Base-by-base conservation (phyloP, 2,113 vertebrate genomes). In the Cairina moschata region DNA sequence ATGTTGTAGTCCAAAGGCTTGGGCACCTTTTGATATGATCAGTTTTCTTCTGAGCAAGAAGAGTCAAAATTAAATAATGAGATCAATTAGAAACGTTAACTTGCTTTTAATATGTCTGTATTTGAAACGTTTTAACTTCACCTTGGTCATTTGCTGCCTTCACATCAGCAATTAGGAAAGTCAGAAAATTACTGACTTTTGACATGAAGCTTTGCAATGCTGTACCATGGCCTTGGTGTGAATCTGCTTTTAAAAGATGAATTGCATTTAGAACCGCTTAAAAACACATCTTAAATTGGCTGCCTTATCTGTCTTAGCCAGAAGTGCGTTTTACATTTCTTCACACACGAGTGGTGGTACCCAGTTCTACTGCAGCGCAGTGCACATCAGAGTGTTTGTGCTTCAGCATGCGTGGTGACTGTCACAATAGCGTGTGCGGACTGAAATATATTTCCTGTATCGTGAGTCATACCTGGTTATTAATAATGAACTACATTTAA, bases 251-350 rank as follows among this genome's bases (percentile, higher is more conserved):
- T 96, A 92, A 97, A 97, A 94, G 96, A 96, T 75, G 83, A 96
- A 95, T 96, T 93, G 23, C 83, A 92, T 96, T 98, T 96, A 95
- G 69, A 96, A 75, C 86, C 95, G 92, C 96, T 96, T 97, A 91
- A 95, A 95, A 88, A 20, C 2, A 0, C 42, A 23, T 81, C 46
- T 94, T 66, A 97, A 97, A 97, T 95, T 93, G 96, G 72, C 96
- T 97, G 91, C 85, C 98, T 98, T 98, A 98, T 98, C 98, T 98
- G 58, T 80, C 15, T 48, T 86, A 90, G 77, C 95, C 98, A 98
- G 98, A 95, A 97, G 95, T 89, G 55, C 40, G 8, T 95, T 97
- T 97, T 91, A 65, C 48, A 87, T 95, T 82, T 91, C 95, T 97
- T 94, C 85, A 80, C 56, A 40, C 88, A 56, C 50, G 17, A 75